A percentile compares a stretch with the other conserved stretches of the same genome.
Evolutionary conservation across 2,797 vertebrate genomes (phyloP).

Genomic region (Sebastes goodei): DNA sequence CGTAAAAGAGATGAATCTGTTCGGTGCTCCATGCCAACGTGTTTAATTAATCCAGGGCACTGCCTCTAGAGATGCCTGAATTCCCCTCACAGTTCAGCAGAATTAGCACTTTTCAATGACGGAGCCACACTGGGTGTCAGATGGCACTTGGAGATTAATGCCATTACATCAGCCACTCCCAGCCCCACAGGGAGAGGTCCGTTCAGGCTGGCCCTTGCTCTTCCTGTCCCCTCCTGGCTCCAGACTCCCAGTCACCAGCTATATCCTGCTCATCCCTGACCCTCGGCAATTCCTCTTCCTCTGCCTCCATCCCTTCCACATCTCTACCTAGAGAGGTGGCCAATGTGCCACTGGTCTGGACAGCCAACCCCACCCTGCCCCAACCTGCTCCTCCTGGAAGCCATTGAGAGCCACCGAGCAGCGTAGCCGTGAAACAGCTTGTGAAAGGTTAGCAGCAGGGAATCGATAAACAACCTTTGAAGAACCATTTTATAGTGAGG

Average conservation of each 20-base stretch:
- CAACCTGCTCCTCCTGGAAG: conserved; percentile 12
- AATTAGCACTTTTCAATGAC: conserved; percentile 82
- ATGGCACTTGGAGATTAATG: conserved; percentile 81
- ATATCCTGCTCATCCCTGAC: conserved; percentile 69
- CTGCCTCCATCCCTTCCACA: conserved; percentile 36
- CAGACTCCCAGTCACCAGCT: conserved; percentile 75
- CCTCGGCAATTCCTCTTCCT: conserved; percentile 60
- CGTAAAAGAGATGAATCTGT: conserved; percentile 64
- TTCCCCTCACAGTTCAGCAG: conserved; percentile 78
- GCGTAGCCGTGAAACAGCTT: conserved; percentile 47
- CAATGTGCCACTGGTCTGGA: conserved; percentile 39
- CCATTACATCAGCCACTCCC: conserved; percentile 80
- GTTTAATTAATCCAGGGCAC: conserved; percentile 76
- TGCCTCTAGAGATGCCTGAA: conserved; percentile 72
- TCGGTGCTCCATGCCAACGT: conserved; percentile 53
- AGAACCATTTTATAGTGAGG: conserved; percentile 59
- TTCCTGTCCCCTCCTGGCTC: conserved; percentile 67
- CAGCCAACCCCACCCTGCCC: conserved; percentile 25
- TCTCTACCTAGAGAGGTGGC: conserved; percentile 15
- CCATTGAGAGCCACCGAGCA: conserved; percentile 38
- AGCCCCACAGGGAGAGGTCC: conserved; percentile 65
- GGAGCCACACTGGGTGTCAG: conserved; percentile 77
- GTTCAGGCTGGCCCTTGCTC: conserved; percentile 65
- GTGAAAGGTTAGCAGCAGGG: conserved; percentile 68
- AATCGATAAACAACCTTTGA: conserved; percentile 73